Conservation (phyloP, 2,888 invertebrate genomes). For the Drosophila pegasa region DNA sequence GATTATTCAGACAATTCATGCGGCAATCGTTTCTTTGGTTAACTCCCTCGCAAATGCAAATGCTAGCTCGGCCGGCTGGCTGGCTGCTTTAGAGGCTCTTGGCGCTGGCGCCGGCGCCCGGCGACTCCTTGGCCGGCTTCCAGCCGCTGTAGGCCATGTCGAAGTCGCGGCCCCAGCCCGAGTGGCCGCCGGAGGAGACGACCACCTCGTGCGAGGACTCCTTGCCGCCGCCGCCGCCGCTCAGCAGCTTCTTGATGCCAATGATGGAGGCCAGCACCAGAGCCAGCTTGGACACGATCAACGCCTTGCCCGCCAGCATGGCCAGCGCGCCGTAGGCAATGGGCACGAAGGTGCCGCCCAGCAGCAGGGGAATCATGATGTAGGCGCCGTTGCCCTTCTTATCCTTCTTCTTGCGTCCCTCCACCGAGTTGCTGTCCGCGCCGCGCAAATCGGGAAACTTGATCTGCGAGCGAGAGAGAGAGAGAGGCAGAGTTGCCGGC, state of each 20-base stretch:
- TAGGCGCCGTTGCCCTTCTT: slow-evolving; percentile 89
- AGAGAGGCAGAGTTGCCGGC: background rate
- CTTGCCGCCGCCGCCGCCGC: slow-evolving; percentile 87
- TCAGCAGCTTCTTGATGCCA: slow-evolving; percentile 92
- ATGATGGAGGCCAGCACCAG: slow-evolving; percentile 93
- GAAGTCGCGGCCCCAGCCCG: slow-evolving; percentile 90
- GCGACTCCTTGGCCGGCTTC: slow-evolving; percentile 83
- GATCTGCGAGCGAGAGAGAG: slow-evolving; percentile 1
- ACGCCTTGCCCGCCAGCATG: slow-evolving; percentile 92
- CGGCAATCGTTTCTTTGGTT: slow-evolving; percentile 75
- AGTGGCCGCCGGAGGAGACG: slow-evolving; percentile 88
- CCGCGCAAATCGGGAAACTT: slow-evolving; percentile 87
- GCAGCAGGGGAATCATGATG: slow-evolving; percentile 91
- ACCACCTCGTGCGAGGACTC: slow-evolving; percentile 90
- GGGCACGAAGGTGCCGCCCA: slow-evolving; percentile 92
- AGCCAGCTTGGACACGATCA: slow-evolving; percentile 93
- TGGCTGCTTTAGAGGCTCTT: slow-evolving; percentile 71
- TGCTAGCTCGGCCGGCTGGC: slow-evolving; percentile 55
- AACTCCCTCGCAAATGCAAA: slow-evolving; percentile 56
- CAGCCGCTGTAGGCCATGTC: slow-evolving; percentile 87
- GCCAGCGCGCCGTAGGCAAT: slow-evolving; percentile 93
- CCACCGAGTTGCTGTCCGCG: slow-evolving; percentile 77
- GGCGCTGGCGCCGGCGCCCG: slow-evolving; percentile 58
- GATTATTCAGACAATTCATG: slow-evolving; percentile 69
- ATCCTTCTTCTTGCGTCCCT: slow-evolving; percentile 87